phyloP scores from a whole-genome alignment of 2,888 invertebrate genomes.

The Volucella inanis region DNA sequence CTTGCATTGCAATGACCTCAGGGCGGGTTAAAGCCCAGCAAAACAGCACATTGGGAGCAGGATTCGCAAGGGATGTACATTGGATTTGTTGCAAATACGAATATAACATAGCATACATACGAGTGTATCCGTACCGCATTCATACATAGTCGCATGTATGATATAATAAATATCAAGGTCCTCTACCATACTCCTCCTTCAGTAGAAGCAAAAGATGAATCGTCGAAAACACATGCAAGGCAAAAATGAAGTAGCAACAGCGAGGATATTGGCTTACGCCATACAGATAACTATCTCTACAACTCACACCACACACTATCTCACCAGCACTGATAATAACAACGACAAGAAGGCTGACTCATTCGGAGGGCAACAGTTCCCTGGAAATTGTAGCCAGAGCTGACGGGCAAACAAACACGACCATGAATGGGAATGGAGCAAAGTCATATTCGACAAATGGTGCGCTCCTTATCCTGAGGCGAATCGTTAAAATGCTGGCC shows the following conservation, averaged over 20 bases:
- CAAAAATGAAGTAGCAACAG: constrained; percentile 24
- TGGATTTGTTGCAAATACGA: constrained; percentile 59
- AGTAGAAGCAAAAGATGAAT: background rate
- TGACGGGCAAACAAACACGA: constrained; percentile 15
- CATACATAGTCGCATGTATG: too few relatives aligned
- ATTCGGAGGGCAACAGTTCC: background rate
- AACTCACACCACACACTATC: background rate
- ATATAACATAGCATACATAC: too few relatives aligned
- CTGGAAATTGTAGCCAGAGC: background rate
- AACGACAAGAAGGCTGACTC: background rate
- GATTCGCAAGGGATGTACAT: background rate
- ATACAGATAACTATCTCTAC: background rate
- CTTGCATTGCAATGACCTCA: constrained; percentile 67
- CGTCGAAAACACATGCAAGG: constrained; percentile 1
- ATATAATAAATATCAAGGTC: too few relatives aligned
- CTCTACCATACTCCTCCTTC: too few relatives aligned
- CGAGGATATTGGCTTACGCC: constrained; percentile 38
- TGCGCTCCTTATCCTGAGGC: constrained; percentile 31
- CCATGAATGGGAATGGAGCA: constrained; percentile 13
- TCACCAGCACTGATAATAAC: background rate
- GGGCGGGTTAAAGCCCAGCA: constrained; percentile 5
- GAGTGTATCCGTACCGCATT: too few relatives aligned
- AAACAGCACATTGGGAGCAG: background rate
- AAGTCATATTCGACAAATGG: constrained; percentile 62
- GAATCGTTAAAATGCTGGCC: constrained; percentile 41